Percentiles rank a stretch among this genome's conserved stretches.
Evolutionary conservation across 1,140 invertebrate species (phyloP).

Genomic region (Pectinophora gossypiella): DNA sequence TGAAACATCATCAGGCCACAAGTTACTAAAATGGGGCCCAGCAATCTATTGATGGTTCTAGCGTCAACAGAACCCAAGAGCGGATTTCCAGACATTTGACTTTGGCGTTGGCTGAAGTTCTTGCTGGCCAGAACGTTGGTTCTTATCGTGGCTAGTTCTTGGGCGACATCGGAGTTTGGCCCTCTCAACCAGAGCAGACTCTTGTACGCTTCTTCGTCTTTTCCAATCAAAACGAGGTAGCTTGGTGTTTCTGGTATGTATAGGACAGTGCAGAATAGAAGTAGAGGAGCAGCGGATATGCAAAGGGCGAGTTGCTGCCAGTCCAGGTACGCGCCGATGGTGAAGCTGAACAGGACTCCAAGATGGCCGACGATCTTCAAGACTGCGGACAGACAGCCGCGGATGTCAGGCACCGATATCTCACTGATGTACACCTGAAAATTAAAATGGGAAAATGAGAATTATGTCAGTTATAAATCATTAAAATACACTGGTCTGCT

Average conservation of each 20-base stretch:
- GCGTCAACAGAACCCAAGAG: constrained; percentile 57
- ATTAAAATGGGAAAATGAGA: too few species aligned
- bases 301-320: constrained; percentile 90
- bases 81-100: constrained; percentile 62
- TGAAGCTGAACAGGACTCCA: constrained; percentile 89
- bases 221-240: constrained; percentile 78
- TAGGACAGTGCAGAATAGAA: constrained; percentile 75
- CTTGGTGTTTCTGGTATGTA: constrained; percentile 84
- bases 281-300: constrained; percentile 82
- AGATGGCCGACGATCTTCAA: constrained; percentile 90
- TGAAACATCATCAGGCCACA: constrained; percentile 93
- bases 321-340: constrained; percentile 87
- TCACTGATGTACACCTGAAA: constrained; percentile 93
- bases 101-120: constrained; percentile 68
- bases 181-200: constrained; percentile 87
- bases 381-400: constrained; percentile 91
- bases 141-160: constrained; percentile 82
- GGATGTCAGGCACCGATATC: constrained; percentile 90
- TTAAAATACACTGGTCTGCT: too few species aligned
- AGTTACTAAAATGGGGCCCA: constrained; percentile 85
- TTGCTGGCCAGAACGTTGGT: constrained; percentile 79
- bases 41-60: constrained; percentile 63
- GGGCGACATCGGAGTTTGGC: constrained; percentile 82
- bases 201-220: constrained; percentile 82
- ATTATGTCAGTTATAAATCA: too few species aligned